Evolutionary conservation across 2,113 vertebrate genomes (phyloP).

Genomic region (Phaethornis superciliosus): DNA sequence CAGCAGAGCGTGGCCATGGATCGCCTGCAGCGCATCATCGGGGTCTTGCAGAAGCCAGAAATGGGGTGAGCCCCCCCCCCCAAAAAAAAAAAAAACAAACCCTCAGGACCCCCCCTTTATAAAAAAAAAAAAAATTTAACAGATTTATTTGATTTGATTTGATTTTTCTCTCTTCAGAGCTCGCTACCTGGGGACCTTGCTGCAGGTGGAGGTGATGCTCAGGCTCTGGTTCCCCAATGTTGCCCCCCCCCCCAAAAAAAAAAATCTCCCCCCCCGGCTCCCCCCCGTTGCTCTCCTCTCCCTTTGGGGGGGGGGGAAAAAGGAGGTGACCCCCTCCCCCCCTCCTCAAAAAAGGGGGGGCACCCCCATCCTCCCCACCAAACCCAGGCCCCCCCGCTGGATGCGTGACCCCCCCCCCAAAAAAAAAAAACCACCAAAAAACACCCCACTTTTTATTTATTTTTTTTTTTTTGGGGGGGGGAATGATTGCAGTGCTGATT

Average conservation of each 20-base stretch:
- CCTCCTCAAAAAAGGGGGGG: not conserved
- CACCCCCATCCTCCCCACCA: no score
- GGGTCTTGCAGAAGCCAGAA: constrained; percentile 88
- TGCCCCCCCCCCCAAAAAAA: not conserved
- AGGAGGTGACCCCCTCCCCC: not conserved
- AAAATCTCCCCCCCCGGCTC: not conserved
- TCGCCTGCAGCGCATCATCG: constrained; percentile 91
- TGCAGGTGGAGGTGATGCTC: constrained; percentile 92
- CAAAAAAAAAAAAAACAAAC: accelerated
- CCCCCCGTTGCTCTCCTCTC: no score
- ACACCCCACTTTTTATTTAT: no score
- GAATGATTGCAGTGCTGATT: no score
- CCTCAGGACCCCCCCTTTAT: no score
- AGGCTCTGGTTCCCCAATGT: constrained; percentile 92
- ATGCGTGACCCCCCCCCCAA: no score
- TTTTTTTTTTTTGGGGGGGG: no score
- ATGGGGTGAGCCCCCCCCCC: constrained; percentile 82
- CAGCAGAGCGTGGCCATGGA: constrained; percentile 96
- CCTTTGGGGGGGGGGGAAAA: no score
- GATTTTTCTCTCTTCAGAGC: constrained; percentile 70
- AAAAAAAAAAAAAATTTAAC: no score
- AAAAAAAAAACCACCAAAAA: no score
- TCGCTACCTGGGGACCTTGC: constrained; percentile 86
- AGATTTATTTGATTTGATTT: no score
- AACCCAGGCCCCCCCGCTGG: no score